Evolutionary conservation across 2,888 invertebrate genomes (phyloP).

Genomic region (Drosophila falleni): DNA sequence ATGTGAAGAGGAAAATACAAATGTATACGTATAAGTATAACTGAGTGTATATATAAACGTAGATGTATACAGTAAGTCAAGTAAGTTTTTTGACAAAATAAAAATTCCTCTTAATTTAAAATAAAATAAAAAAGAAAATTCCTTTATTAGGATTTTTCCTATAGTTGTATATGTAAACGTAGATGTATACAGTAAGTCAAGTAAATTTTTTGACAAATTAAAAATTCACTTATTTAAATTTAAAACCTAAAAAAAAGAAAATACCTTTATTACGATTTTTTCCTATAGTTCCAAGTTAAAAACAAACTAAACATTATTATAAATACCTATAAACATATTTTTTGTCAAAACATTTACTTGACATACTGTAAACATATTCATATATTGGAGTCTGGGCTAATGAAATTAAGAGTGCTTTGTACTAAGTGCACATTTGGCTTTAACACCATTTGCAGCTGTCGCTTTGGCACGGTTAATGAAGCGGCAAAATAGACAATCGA

Average conservation of each 20-base stretch:
- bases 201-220: no score
- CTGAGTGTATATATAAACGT: background rate
- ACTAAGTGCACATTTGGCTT: constrained; percentile 54
- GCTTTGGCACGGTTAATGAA: constrained; percentile 60
- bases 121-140: background rate
- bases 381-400: constrained; percentile 21
- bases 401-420: constrained; percentile 44
- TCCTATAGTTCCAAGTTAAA: no score
- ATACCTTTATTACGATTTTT: no score
- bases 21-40: background rate
- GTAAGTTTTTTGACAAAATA: background rate
- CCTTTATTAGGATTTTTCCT: no score
- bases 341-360: background rate
- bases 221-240: no score
- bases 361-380: background rate
- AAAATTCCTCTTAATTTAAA: background rate
- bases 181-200: no score
- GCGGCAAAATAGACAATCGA: constrained; percentile 45
- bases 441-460: constrained; percentile 57
- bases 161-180: no score
- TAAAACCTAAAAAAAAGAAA: no score
- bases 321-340: background rate
- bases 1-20: constrained; percentile 9
- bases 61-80: background rate
- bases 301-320: no score